These are phyloP conservation scores for Andrena fulva DNA, from an alignment of 2,888 invertebrate species.

Conservation along the genomic window DNA sequence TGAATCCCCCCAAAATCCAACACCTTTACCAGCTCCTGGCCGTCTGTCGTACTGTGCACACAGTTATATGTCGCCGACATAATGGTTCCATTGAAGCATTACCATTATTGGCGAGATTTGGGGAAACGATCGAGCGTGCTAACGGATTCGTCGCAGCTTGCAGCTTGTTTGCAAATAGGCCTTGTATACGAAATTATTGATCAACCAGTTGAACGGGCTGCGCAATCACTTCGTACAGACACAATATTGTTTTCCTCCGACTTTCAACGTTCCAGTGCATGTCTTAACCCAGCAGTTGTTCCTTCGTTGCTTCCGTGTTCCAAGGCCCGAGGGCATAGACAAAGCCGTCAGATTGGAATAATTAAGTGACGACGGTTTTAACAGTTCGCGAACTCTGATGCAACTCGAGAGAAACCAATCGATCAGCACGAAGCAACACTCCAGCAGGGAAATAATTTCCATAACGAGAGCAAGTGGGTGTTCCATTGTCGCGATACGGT, in stretches of 20 bases:
- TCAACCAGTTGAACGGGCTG: constrained; percentile 64
- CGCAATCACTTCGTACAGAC: not conserved
- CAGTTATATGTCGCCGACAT: constrained; percentile 79
- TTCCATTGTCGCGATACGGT: constrained; percentile 34
- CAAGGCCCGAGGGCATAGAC: too few relatives aligned
- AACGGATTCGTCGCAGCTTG: constrained; percentile 84
- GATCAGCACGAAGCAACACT: constrained; percentile 11
- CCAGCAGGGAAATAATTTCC: constrained; percentile 47
- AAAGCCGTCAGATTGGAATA: not conserved
- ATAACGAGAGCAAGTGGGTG: constrained; percentile 61
- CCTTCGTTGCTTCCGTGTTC: too few relatives aligned
- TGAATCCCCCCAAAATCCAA: constrained; percentile 77
- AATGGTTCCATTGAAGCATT: constrained; percentile 81
- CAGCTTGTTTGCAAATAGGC: constrained; percentile 84
- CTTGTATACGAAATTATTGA: constrained; percentile 79
- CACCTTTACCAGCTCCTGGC: constrained; percentile 76
- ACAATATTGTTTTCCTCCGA: constrained; percentile 6
- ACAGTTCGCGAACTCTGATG: not conserved
- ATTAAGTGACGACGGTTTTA: not conserved
- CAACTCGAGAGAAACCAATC: constrained; percentile 11
- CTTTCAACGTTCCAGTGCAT: too few relatives aligned
- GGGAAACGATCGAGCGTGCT: constrained; percentile 81
- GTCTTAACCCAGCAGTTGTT: too few relatives aligned
- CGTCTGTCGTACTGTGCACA: constrained; percentile 79
- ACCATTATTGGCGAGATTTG: constrained; percentile 83